A percentile compares a stretch with the other conserved stretches of the same genome.
Conservation (phyloP, 2,113 vertebrate species). For the Rhombomys opimus region DNA sequence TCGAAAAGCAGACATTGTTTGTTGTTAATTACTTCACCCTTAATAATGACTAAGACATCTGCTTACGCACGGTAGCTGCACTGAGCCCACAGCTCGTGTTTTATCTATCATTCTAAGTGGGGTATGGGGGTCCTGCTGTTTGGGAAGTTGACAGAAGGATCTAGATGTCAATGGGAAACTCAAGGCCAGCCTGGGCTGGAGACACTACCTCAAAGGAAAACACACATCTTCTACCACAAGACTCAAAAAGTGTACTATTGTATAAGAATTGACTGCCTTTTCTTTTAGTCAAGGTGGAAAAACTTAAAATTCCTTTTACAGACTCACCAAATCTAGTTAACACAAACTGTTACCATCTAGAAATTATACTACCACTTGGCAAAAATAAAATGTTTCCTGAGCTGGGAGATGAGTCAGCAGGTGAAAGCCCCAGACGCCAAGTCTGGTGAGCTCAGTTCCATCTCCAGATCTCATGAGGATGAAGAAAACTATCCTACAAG, state of each 20-base stretch:
- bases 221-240: neutral
- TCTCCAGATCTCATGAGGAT: neutral
- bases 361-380: neutral
- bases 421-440: neutral
- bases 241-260: neutral
- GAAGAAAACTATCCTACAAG: neutral
- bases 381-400: slow-evolving; percentile 7
- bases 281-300: neutral
- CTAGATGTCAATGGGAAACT: neutral
- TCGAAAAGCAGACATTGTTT: neutral
- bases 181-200: neutral
- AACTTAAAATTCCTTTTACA: slow-evolving; percentile 48
- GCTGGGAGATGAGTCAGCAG: neutral
- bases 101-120: neutral
- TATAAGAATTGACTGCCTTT: neutral
- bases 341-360: slow-evolving; percentile 26
- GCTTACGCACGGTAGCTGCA: neutral
- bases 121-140: neutral
- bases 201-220: slow-evolving; percentile 16
- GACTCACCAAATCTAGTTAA: neutral
- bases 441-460: neutral
- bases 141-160: neutral
- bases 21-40: neutral
- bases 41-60: neutral
- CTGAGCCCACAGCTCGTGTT: neutral